Evolutionary conservation across 2,113 vertebrate genomes (phyloP).

Genomic region (Lathamus discolor): DNA sequence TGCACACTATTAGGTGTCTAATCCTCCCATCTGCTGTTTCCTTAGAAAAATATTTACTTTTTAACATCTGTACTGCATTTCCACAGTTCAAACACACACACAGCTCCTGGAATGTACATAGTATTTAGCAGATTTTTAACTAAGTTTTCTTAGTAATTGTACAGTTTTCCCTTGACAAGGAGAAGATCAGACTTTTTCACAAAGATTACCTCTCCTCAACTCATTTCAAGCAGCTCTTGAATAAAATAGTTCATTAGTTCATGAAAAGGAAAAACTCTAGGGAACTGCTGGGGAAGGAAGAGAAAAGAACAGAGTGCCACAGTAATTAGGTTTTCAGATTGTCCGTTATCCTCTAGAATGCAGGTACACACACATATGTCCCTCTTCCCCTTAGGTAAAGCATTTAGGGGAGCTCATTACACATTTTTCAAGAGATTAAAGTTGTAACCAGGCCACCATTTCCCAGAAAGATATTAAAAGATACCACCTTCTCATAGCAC

Average conservation of each 20-base stretch:
- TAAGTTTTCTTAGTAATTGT: constrained; percentile 74
- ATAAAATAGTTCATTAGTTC: constrained; percentile 75
- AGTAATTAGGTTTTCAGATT: constrained; percentile 75
- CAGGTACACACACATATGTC: constrained; percentile 23
- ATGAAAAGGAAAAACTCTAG: constrained; percentile 71
- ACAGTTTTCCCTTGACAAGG: constrained; percentile 67
- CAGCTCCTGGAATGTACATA: constrained; percentile 63
- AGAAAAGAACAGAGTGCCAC: constrained; percentile 42
- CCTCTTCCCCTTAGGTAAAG: constrained; percentile 49
- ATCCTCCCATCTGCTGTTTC: constrained; percentile 67
- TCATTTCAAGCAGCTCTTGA: constrained; percentile 68
- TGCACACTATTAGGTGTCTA: constrained; percentile 56
- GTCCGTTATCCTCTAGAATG: constrained; percentile 39
- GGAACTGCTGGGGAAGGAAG: constrained; percentile 38
- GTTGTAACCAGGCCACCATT: neutral
- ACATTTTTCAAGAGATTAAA: neutral
- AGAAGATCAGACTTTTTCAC: constrained; percentile 66
- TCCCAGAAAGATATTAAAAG: constrained; percentile 9
- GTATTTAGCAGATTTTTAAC: constrained; percentile 70
- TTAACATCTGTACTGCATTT: constrained; percentile 75
- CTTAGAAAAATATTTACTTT: constrained; percentile 78
- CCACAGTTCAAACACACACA: constrained; percentile 68
- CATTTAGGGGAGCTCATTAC: constrained; percentile 7
- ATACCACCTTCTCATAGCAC: neutral
- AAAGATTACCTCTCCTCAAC: constrained; percentile 71